Conservation (phyloP, 2,113 vertebrate species). For the Acrocephalus arundinaceus region DNA sequence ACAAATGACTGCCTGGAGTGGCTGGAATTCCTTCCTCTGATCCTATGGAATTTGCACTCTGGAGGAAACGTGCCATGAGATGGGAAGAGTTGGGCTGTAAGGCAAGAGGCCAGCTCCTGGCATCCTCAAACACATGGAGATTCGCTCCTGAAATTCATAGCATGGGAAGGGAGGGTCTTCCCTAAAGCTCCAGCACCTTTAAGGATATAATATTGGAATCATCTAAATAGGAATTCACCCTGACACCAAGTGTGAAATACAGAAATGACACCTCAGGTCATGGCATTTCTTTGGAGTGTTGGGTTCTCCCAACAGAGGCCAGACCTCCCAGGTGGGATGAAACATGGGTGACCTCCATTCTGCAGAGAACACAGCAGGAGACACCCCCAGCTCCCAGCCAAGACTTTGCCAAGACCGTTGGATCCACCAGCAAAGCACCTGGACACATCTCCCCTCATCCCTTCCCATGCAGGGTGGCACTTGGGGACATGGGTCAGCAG, state of each 20-base stretch:
- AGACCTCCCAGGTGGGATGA: neutral
- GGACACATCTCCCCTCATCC: neutral
- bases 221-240: neutral
- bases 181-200: neutral
- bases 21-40: neutral
- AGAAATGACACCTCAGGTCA: neutral
- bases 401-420: neutral
- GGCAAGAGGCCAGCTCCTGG: neutral
- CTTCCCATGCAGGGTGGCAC: neutral
- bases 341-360: accelerated
- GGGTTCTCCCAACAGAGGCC: neutral
- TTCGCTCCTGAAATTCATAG: neutral
- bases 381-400: neutral
- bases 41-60: neutral
- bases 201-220: neutral
- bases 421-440: neutral
- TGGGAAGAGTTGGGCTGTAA: neutral
- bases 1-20: neutral
- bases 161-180: neutral
- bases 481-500: accelerated
- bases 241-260: neutral
- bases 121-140: neutral
- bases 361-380: neutral
- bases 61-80: neutral
- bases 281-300: neutral